phyloP scores from a whole-genome alignment of 2,888 invertebrate species.

The Labia minor region DNA sequence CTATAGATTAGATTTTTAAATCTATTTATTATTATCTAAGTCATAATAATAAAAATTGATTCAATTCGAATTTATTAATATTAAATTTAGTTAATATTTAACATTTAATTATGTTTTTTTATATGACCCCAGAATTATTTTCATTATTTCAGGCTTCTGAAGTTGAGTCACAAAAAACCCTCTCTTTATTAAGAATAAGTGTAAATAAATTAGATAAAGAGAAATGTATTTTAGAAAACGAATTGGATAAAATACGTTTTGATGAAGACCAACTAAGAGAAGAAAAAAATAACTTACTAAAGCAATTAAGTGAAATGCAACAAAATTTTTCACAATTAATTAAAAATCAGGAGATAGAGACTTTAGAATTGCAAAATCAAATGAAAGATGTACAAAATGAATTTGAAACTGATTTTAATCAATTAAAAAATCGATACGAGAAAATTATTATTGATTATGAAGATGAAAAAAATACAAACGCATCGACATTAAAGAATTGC shows the following conservation, averaged over 20 bases:
- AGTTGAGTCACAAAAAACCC: not conserved
- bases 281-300: not conserved
- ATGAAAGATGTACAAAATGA: not conserved
- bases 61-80: no score
- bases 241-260: not conserved
- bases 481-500: no score
- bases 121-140: no score
- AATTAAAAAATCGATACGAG: not conserved
- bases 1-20: no score
- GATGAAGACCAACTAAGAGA: not conserved
- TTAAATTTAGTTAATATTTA: no score
- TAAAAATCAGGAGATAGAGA: not conserved
- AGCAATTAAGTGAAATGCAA: not conserved
- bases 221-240: not conserved
- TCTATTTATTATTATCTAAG: no score
- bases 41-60: no score
- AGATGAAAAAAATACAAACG: no score
- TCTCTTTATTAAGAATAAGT: not conserved
- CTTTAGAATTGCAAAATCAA: not conserved
- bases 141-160: not conserved
- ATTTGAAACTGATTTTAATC: not conserved
- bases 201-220: not conserved
- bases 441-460: not conserved
- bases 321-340: not conserved
- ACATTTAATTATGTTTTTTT: no score